A percentile compares a stretch with the other conserved stretches of the same genome.
These are phyloP conservation scores for Brachyhypopomus gauderio DNA, from an alignment of 2,113 vertebrate species.

Conservation along the genomic window DNA sequence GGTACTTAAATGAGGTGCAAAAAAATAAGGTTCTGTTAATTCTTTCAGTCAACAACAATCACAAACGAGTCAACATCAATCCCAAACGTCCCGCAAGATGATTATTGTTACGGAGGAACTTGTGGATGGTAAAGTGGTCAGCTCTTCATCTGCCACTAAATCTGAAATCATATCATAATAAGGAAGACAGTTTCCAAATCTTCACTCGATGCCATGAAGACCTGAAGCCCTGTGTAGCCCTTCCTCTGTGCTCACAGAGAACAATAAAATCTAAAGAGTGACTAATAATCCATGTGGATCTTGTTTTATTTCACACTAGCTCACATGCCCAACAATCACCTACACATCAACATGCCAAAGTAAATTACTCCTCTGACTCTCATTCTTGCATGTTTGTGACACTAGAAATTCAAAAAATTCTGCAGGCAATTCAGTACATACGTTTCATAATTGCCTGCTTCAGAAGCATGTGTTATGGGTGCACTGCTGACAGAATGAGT, in stretches of 20 bases:
- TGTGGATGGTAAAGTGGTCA: conserved; percentile 43
- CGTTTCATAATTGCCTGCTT: too few relatives aligned
- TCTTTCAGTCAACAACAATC: neutral
- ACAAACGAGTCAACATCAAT: too few relatives aligned
- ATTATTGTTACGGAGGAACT: conserved; percentile 64
- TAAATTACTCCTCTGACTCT: too few relatives aligned
- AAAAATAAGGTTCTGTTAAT: too few relatives aligned
- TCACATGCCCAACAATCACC: neutral
- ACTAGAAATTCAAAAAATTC: too few relatives aligned
- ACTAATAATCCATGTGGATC: neutral
- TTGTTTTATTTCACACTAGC: neutral
- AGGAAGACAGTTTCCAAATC: neutral
- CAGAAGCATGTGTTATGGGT: too few relatives aligned
- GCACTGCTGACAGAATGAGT: too few relatives aligned
- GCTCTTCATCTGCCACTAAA: neutral
- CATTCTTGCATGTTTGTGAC: too few relatives aligned
- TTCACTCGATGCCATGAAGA: neutral
- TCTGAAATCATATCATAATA: neutral
- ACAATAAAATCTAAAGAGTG: neutral
- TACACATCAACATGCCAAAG: too few relatives aligned
- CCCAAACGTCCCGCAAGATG: conserved; percentile 46
- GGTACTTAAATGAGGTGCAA: too few relatives aligned
- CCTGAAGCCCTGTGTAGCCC: neutral
- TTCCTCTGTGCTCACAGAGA: neutral
- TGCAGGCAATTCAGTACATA: too few relatives aligned